Evolutionary conservation across 2,888 invertebrate species (phyloP).

Genomic region (Mythimna lalbum): DNA sequence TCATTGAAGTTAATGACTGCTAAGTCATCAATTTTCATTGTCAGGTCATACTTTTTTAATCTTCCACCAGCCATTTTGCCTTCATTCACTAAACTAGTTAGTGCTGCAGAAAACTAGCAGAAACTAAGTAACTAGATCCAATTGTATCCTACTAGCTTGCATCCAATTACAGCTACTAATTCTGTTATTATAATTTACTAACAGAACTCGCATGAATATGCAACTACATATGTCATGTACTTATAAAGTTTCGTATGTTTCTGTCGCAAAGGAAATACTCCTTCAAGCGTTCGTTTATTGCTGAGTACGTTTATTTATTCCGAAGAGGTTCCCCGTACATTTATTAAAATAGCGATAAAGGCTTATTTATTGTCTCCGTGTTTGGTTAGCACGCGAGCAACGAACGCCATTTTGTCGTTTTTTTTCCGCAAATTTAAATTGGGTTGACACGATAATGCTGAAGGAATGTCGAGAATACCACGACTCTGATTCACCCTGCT

Average conservation of each 20-base stretch:
- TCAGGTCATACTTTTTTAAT: neutral
- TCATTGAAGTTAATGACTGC: neutral
- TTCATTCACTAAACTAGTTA: slow-evolving; percentile 1
- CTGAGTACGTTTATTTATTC: slow-evolving; percentile 82
- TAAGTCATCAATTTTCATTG: neutral
- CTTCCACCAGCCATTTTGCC: neutral
- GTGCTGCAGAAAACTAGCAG: slow-evolving; percentile 6
- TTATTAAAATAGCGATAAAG: slow-evolving; percentile 89
- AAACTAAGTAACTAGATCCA: slow-evolving; percentile 21
- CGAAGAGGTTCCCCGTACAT: slow-evolving; percentile 83
- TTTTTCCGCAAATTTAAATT: slow-evolving; percentile 66
- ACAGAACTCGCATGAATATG: slow-evolving; percentile 45
- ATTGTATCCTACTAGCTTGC: slow-evolving; percentile 24
- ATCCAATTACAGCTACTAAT: slow-evolving; percentile 48
- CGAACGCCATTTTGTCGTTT: slow-evolving; percentile 63
- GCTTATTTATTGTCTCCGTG: slow-evolving; percentile 87
- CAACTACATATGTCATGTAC: slow-evolving; percentile 66
- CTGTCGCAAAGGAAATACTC: slow-evolving; percentile 49
- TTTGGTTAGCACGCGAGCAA: slow-evolving; percentile 83
- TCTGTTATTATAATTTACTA: slow-evolving; percentile 45
- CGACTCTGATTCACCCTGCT: slow-evolving; percentile 54
- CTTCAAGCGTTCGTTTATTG: slow-evolving; percentile 73
- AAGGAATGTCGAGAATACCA: slow-evolving; percentile 58
- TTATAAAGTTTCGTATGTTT: slow-evolving; percentile 69
- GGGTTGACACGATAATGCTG: slow-evolving; percentile 67